Conservation (phyloP, 2,797 vertebrate species). For the Pelodytes ibericus region DNA sequence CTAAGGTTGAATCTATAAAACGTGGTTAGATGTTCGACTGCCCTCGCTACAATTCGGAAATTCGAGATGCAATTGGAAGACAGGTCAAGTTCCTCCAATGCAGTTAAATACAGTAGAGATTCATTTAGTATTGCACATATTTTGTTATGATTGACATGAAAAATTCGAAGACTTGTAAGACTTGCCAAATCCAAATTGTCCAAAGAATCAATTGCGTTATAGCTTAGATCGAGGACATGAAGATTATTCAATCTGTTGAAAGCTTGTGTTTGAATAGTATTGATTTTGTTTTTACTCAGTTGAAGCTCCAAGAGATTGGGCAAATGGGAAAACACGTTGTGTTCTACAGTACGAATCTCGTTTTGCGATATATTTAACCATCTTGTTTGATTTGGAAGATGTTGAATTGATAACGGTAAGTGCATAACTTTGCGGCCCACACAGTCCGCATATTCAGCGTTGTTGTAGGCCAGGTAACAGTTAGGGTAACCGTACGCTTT, state of each 20-base stretch:
- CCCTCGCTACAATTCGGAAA: conserved; percentile 30
- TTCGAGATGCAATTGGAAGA: conserved; percentile 43
- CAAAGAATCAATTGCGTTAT: conserved; percentile 48
- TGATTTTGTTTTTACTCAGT: conserved; percentile 51
- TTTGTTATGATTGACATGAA: conserved; percentile 44
- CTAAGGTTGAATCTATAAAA: conserved; percentile 43
- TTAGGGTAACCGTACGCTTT: conserved; percentile 37
- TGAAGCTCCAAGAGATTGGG: conserved; percentile 40
- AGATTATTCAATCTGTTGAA: conserved; percentile 47
- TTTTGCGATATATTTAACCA: conserved; percentile 57
- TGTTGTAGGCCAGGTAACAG: conserved; percentile 38
- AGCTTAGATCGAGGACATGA: conserved; percentile 52
- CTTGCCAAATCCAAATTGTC: conserved; percentile 5
- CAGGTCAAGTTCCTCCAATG: conserved; percentile 49
- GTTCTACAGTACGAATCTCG: conserved; percentile 3
- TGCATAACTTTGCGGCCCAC: conserved; percentile 17
- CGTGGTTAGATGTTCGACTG: not conserved
- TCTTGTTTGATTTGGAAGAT: conserved; percentile 47
- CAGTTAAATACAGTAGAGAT: not conserved
- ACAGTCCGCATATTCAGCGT: conserved; percentile 42
- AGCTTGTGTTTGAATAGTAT: conserved; percentile 10
- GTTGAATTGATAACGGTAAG: conserved; percentile 23
- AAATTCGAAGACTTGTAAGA: conserved; percentile 39
- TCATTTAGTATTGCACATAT: conserved; percentile 15
- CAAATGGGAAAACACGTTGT: conserved; percentile 47